These are phyloP conservation scores for Daubentonia madagascariensis DNA, from an alignment of 2,113 vertebrate species.

Conservation along the genomic window DNA sequence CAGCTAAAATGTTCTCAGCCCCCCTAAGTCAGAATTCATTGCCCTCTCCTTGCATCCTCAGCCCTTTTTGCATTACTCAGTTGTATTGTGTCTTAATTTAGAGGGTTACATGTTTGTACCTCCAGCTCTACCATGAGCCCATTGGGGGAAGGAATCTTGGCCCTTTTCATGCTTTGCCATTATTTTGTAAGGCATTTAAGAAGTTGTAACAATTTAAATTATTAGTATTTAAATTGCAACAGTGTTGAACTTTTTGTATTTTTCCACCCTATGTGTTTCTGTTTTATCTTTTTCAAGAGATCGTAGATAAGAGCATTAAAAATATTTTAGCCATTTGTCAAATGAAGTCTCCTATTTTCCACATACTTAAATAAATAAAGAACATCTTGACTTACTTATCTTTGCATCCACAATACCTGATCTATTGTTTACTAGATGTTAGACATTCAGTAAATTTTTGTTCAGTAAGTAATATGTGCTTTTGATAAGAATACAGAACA, in stretches of 20 bases:
- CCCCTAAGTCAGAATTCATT: not conserved
- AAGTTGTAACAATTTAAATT: not conserved
- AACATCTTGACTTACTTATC: not conserved
- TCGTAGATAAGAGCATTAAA: not conserved
- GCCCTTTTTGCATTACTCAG: not conserved
- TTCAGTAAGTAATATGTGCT: not conserved
- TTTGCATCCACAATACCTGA: not conserved
- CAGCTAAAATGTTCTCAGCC: not conserved
- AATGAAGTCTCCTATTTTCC: not conserved
- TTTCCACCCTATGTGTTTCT: not conserved
- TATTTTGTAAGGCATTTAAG: not conserved
- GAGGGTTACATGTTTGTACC: not conserved
- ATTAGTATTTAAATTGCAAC: not conserved
- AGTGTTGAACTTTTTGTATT: not conserved
- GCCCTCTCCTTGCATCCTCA: not conserved
- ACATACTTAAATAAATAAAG: not conserved
- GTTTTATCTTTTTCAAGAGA: slow-evolving; percentile 2
- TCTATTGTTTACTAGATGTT: not conserved
- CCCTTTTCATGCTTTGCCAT: not conserved
- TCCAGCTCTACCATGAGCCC: not conserved
- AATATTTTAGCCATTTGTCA: not conserved
- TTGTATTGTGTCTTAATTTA: not conserved
- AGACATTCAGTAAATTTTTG: not conserved
- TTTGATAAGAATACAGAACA: not conserved
- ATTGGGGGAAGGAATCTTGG: not conserved